These are phyloP conservation scores for Phalacrocorax aristotelis DNA, from an alignment of 2,113 vertebrate species.

Conservation along the genomic window DNA sequence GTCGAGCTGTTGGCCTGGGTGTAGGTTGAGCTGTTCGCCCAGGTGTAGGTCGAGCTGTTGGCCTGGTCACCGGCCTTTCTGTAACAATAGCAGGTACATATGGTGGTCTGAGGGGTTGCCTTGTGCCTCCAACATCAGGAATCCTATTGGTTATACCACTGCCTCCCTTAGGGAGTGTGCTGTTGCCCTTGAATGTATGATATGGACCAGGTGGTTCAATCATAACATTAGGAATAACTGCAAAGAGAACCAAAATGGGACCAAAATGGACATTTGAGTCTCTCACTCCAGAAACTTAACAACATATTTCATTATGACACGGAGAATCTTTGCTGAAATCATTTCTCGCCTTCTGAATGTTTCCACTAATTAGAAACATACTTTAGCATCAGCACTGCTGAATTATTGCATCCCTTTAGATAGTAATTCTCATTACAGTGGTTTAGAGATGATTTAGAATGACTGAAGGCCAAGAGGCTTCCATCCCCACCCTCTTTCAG, in stretches of 20 bases:
- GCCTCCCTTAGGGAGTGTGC: slow-evolving; percentile 12
- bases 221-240: slow-evolving; percentile 82
- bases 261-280: not conserved
- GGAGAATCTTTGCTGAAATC: not conserved
- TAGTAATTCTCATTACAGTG: not conserved
- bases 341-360: not conserved
- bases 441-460: not conserved
- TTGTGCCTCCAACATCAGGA: slow-evolving; percentile 76
- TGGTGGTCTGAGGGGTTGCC: slow-evolving; percentile 67
- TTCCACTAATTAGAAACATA: not conserved
- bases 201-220: slow-evolving; percentile 79
- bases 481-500: not conserved
- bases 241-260: slow-evolving; percentile 16
- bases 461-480: not conserved
- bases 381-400: not conserved
- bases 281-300: not conserved
- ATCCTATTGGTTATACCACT: slow-evolving; percentile 73
- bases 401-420: not conserved
- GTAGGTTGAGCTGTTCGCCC: slow-evolving; percentile 21
- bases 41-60: slow-evolving; percentile 53
- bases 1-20: not conserved
- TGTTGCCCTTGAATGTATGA: slow-evolving; percentile 34
- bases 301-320: not conserved
- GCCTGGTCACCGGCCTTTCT: slow-evolving; percentile 65
- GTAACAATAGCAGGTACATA: slow-evolving; percentile 54